Base-by-base conservation (phyloP, 2,113 vertebrate species). In the Rattus norvegicus region DNA sequence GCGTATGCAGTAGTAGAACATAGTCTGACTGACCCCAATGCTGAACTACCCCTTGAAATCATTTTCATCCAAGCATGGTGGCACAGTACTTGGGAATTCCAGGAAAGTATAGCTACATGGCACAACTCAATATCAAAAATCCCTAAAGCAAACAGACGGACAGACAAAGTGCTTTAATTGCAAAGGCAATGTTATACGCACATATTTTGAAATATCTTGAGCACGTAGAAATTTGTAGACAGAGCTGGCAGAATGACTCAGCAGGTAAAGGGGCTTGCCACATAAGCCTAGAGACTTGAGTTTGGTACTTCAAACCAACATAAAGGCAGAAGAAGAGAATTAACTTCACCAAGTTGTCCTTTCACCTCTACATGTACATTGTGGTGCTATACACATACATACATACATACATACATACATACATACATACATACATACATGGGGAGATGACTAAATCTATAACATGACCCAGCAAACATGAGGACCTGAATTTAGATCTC, bases 161-260 rank as follows among this genome's bases (percentile, higher is more conserved):
- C 3, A 85, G 30, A 84, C 36, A 61, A 43, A 84, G 30, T 43
- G 43, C 24, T 28, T 30, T 79, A 76, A 61, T 54, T 92, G 70
- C 7, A 90, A 88, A 95, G 88, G 6, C 39, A 81, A 73, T 47
- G 49, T 22, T 16, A 43, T 77, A 81, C 4, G n/a, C 43, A 20
- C 13, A 93, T 79, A 77, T 19, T 94, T 70, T 95, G 73, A 89
- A 91, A 94, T 30, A 75, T 54, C 28, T 10, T 76, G 17, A 86
- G 36, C 33, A 96, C 56, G 69, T 92, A 77, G 20, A 96, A 95
- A 85, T 63, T 77, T 39, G 52, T 52, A 72, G 7, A 88, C 59
- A 85, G 39, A 30, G 39, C 83, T 47, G 43, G 61, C 61, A 49
- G 36, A 3, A 49, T 0, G n/a, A 22, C 24, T 47, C 24, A 20